Evolutionary conservation across 2,797 vertebrate genomes (phyloP).

Genomic region (Amphiprion clarkii): DNA sequence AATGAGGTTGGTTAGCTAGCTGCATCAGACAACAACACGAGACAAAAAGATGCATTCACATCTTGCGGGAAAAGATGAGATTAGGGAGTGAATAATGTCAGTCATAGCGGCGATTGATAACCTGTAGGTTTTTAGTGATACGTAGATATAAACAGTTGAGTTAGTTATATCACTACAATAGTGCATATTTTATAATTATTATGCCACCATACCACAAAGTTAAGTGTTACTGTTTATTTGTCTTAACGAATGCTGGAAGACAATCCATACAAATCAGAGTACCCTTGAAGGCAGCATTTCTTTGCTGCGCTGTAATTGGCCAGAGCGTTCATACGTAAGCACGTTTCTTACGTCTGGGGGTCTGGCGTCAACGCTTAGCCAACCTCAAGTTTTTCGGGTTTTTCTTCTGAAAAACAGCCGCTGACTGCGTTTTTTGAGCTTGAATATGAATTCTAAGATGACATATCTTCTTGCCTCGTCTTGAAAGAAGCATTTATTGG

Average conservation of each 20-base stretch:
- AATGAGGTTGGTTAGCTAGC: constrained; percentile 58
- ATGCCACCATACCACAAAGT: background rate
- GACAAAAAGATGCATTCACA: constrained; percentile 63
- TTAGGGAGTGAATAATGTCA: rapidly evolving
- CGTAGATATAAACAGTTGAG: background rate
- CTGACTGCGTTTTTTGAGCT: background rate
- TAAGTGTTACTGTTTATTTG: background rate
- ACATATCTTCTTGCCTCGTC: background rate
- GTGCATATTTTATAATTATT: background rate
- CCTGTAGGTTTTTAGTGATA: background rate
- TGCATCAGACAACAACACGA: constrained; percentile 70
- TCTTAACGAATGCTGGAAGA: rapidly evolving
- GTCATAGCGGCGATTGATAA: background rate
- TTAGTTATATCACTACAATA: no score
- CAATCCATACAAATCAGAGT: background rate
- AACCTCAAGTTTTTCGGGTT: background rate
- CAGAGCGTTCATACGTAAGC: background rate
- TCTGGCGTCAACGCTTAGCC: background rate
- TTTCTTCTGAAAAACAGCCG: background rate
- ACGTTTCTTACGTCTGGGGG: background rate
- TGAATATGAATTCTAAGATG: background rate
- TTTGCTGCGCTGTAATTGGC: constrained; percentile 57
- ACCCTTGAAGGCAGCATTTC: constrained; percentile 24
- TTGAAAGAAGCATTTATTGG: background rate
- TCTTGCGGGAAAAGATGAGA: background rate